Evolutionary conservation across 2,797 vertebrate genomes (phyloP).

Genomic region (Chrysocyon brachyurus): DNA sequence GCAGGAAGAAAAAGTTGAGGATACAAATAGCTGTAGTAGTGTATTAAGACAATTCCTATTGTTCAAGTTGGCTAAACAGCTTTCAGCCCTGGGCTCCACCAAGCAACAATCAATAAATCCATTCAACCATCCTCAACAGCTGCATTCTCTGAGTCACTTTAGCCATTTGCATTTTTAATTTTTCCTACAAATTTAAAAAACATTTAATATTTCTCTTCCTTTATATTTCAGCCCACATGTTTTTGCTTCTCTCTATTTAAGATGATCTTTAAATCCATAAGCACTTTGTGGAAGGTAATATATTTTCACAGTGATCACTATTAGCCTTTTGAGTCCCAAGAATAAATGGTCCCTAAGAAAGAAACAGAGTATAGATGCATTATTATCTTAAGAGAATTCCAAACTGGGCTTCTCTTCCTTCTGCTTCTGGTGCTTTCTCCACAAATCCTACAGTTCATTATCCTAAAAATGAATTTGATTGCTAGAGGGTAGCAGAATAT

Average conservation of each 20-base stretch:
- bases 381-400: not conserved
- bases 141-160: not conserved
- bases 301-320: not conserved
- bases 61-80: not conserved
- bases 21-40: not conserved
- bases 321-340: conserved; percentile 18
- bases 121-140: not conserved
- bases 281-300: not conserved
- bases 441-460: not conserved
- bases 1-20: not conserved
- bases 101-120: not conserved
- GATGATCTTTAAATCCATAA: not conserved
- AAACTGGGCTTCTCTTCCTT: not conserved
- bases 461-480: conserved; percentile 15
- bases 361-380: not conserved
- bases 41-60: not conserved
- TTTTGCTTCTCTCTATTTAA: conserved; percentile 28
- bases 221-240: not conserved
- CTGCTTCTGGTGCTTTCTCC: not conserved
- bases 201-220: conserved; percentile 16
- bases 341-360: conserved; percentile 43
- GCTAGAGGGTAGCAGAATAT: not conserved
- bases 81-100: not conserved
- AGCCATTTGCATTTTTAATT: not conserved
- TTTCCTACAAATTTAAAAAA: conserved; percentile 1